A percentile compares a stretch with the other conserved stretches of the same genome.
phyloP scores from a whole-genome alignment of 2,888 invertebrate genomes.

The Oeneis ivallda region DNA sequence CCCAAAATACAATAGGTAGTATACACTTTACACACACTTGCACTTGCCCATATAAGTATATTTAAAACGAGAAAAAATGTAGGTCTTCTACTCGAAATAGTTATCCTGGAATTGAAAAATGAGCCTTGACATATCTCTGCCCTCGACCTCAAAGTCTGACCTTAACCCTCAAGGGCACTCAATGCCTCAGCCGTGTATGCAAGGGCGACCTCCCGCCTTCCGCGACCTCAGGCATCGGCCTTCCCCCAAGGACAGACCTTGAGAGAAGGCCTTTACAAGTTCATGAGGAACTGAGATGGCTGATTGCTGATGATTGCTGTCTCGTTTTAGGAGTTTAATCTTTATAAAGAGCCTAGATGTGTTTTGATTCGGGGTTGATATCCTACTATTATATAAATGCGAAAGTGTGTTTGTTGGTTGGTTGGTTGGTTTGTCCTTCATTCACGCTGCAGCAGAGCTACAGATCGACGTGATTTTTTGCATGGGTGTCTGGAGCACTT shows the following conservation, averaged over 20 bases:
- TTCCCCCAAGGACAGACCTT: slow-evolving; percentile 37
- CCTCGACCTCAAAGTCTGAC: slow-evolving; percentile 11
- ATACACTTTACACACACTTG: too few relatives aligned
- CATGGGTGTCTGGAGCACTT: too few relatives aligned
- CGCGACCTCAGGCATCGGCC: slow-evolving; percentile 3
- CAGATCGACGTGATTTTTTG: too few relatives aligned
- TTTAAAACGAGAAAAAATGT: neutral
- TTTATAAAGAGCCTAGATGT: neutral
- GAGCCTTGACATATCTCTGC: neutral
- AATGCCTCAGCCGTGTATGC: slow-evolving; percentile 5
- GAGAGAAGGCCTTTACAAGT: slow-evolving; percentile 40
- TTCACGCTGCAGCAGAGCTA: too few relatives aligned
- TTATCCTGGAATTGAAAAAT: neutral
- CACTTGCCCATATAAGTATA: neutral
- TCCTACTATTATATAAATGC: neutral
- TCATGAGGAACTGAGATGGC: slow-evolving; percentile 20
- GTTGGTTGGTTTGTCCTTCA: too few relatives aligned
- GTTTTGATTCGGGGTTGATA: slow-evolving; percentile 2
- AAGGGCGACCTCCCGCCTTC: slow-evolving; percentile 15
- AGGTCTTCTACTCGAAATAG: neutral
- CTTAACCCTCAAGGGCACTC: slow-evolving; percentile 5
- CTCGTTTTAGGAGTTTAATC: slow-evolving; percentile 5
- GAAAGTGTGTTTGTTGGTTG: too few relatives aligned
- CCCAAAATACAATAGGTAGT: too few relatives aligned
- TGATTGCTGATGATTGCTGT: neutral